Evolutionary conservation across 1,140 invertebrate species (phyloP).

Genomic region (Drosophila pachea): DNA sequence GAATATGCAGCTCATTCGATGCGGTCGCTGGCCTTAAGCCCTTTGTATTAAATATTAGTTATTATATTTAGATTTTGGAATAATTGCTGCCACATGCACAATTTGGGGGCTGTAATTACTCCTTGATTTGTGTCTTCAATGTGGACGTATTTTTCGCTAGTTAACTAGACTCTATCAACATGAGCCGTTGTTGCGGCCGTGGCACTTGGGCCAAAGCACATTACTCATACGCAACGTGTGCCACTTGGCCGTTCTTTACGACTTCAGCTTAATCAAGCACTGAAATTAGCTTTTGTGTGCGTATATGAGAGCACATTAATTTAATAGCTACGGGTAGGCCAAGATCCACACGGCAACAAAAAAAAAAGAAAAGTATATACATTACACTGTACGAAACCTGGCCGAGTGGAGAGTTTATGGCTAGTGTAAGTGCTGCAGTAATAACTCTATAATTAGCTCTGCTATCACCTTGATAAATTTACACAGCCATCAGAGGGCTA

Average conservation of each 20-base stretch:
- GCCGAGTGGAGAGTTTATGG: constrained; percentile 12
- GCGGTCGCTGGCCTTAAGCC: neutral
- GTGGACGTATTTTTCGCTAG: constrained; percentile 22
- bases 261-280: constrained; percentile 76
- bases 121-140: constrained; percentile 16
- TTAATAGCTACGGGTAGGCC: constrained; percentile 64
- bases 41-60: neutral
- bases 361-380: constrained; percentile 16
- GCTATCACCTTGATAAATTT: constrained; percentile 12
- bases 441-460: constrained; percentile 35
- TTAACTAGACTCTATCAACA: constrained; percentile 18
- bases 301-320: constrained; percentile 75
- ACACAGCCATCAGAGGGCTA: too few relatives aligned
- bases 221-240: constrained; percentile 74
- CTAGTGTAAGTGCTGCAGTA: constrained; percentile 18
- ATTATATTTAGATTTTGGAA: neutral
- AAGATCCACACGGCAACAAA: constrained; percentile 15
- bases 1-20: too few relatives aligned
- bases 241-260: constrained; percentile 71
- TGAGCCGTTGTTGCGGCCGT: neutral
- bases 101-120: neutral
- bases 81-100: neutral
- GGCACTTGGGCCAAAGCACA: constrained; percentile 59
- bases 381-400: constrained; percentile 25
- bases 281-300: constrained; percentile 76